Percentiles rank a stretch among this genome's conserved stretches.
Evolutionary conservation across 2,797 vertebrate species (phyloP).

Genomic region (Sebastes cheni): DNA sequence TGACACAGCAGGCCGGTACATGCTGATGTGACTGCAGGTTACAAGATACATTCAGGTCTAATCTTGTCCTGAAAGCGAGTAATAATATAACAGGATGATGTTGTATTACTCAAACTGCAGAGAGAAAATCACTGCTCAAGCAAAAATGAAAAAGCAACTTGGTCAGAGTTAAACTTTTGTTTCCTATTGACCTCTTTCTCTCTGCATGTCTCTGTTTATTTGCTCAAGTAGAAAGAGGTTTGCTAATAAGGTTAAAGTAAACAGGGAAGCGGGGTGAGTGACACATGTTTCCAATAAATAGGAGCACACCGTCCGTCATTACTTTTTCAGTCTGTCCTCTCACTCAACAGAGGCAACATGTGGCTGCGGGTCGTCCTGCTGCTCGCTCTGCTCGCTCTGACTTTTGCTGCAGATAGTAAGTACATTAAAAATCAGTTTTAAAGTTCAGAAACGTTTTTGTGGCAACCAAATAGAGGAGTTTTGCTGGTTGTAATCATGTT

Average conservation of each 20-base stretch:
- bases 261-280: conserved; percentile 72
- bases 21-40: neutral
- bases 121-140: neutral
- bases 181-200: conserved; percentile 22
- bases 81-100: neutral
- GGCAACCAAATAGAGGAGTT: neutral
- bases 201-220: conserved; percentile 10
- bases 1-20: neutral
- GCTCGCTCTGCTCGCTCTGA: conserved; percentile 53
- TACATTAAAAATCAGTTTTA: neutral
- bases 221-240: conserved; percentile 15
- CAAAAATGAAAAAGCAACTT: neutral
- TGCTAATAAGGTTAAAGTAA: conserved; percentile 66
- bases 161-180: neutral
- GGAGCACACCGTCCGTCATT: conserved; percentile 46
- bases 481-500: neutral
- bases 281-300: conserved; percentile 74
- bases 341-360: conserved; percentile 66
- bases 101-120: neutral
- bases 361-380: conserved; percentile 61
- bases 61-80: neutral
- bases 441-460: neutral
- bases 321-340: conserved; percentile 43
- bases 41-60: neutral
- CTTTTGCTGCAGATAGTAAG: conserved; percentile 74